Base-by-base conservation (phyloP, 2,113 vertebrate genomes). In the Equus przewalskii region DNA sequence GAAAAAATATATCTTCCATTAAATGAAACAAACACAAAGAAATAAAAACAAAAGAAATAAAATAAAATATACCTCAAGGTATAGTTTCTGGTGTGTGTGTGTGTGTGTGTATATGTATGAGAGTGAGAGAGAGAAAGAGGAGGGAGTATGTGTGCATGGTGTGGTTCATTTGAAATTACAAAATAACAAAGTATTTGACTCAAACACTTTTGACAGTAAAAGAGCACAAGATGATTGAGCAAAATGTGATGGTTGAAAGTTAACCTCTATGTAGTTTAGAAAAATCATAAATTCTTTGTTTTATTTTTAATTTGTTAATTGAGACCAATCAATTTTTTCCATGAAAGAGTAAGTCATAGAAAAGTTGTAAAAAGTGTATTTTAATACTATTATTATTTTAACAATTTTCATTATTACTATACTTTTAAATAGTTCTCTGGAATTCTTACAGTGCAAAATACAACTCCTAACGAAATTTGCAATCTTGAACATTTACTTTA, bases 291-390 rank as follows among this genome's bases (percentile, higher is more conserved):
- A 85, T 88, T 97, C 30, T 22, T 22, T 94, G 92, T 79, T 98
- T 97, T 54, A 92, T n/a, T 93, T 93, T 96, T 95, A 89, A 75
- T 97, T 90, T 93, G 72, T 46, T 96, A 97, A 97, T 92, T 97
- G 70, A 98, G 64, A 58, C 18, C 9, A 91, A 33, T 11, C 49
- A 73, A 41, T 65, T 91, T 41, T 87, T 95, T 96, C 62, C 93
- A 44, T 97, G 44, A 65, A 88, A 75, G 41, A 24, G 19, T 64
- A 96, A 95, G 51, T 0, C 3, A 96, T 94, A 28, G 54, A 94
- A 92, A 92, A 56, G 0, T 62, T 84, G 41, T 91, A 98, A 95
- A 97, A 97, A 24, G 36, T 97, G 86, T 82, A 82, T 36, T 44
- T 0, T 94, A 44, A 89, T 70, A 56, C n/a, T 96, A 96, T 90